A percentile compares a stretch with the other conserved stretches of the same genome.
Conservation (phyloP, 2,888 invertebrate species). For the Notocelia uddmanniana region DNA sequence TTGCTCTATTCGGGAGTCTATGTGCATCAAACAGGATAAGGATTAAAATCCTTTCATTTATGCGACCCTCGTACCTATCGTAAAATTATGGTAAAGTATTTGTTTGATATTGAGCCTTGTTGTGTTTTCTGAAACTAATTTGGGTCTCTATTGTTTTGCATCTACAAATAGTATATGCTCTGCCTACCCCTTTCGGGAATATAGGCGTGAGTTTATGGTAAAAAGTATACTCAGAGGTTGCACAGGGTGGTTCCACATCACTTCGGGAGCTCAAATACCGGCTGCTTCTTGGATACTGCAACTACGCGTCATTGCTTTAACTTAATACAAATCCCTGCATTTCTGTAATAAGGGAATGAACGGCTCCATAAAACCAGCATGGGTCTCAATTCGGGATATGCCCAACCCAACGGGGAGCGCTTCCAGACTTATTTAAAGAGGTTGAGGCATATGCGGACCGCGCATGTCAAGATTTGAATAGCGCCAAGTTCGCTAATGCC, state of each 20-base stretch:
- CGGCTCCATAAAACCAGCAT: no score
- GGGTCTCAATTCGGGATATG: no score
- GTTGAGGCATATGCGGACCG: conserved; percentile 22
- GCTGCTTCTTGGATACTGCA: no score
- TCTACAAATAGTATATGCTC: background rate
- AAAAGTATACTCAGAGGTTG: no score
- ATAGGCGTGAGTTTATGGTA: no score
- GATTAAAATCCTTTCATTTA: background rate
- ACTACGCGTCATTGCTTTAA: no score
- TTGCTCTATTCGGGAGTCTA: background rate
- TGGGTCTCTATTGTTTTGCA: background rate
- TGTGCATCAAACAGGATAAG: background rate
- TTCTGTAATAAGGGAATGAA: no score
- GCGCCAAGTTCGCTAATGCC: conserved; percentile 31
- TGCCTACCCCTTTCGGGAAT: no score
- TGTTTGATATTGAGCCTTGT: background rate
- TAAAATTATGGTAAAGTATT: background rate
- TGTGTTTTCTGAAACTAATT: background rate
- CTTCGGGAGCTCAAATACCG: no score
- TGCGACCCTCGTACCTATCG: background rate
- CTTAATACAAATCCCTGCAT: no score
- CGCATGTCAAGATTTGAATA: conserved; percentile 30
- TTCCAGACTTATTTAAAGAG: conserved; percentile 36
- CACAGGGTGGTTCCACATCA: no score
- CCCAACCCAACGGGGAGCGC: no score